A percentile compares a stretch with the other conserved stretches of the same genome.
Conservation (phyloP, 2,113 vertebrate genomes). For the Mola mola region DNA sequence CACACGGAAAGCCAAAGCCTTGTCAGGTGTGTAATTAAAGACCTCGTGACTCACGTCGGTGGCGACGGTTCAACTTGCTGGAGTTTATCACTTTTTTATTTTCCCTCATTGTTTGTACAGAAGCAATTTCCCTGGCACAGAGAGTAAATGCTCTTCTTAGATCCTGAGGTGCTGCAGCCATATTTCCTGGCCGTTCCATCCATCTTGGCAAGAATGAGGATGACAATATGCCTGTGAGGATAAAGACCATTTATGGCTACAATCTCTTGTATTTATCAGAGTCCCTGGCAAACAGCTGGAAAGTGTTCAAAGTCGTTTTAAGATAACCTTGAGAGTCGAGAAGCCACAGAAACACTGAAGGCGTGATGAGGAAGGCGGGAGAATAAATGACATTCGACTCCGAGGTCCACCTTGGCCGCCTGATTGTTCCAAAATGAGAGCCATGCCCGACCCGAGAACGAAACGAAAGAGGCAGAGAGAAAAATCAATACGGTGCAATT, state of each 20-base stretch:
- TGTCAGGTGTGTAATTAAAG: slow-evolving; percentile 48
- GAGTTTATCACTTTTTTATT: too few species aligned
- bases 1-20: slow-evolving; percentile 11
- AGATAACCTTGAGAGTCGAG: slow-evolving; percentile 51
- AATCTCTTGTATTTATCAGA: slow-evolving; percentile 35
- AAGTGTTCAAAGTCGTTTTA: slow-evolving; percentile 38
- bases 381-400: slow-evolving; percentile 70
- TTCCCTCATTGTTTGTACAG: too few species aligned
- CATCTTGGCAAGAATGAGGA: slow-evolving; percentile 16
- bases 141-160: too few species aligned
- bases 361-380: slow-evolving; percentile 20
- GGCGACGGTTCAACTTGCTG: too few species aligned
- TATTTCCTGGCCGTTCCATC: slow-evolving; percentile 13
- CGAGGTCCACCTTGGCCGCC: slow-evolving; percentile 72
- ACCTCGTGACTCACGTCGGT: slow-evolving; percentile 19
- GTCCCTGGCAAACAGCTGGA: slow-evolving; percentile 16
- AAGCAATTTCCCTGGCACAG: too few species aligned
- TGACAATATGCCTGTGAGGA: slow-evolving; percentile 3
- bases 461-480: slow-evolving; percentile 59
- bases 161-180: too few species aligned
- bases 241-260: slow-evolving; percentile 14
- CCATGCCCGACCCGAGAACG: slow-evolving; percentile 55
- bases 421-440: slow-evolving; percentile 82
- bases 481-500: slow-evolving; percentile 84
- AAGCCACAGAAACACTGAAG: slow-evolving; percentile 39